Evolutionary conservation across 2,113 vertebrate genomes (phyloP).

Genomic region (Perccottus glenii): DNA sequence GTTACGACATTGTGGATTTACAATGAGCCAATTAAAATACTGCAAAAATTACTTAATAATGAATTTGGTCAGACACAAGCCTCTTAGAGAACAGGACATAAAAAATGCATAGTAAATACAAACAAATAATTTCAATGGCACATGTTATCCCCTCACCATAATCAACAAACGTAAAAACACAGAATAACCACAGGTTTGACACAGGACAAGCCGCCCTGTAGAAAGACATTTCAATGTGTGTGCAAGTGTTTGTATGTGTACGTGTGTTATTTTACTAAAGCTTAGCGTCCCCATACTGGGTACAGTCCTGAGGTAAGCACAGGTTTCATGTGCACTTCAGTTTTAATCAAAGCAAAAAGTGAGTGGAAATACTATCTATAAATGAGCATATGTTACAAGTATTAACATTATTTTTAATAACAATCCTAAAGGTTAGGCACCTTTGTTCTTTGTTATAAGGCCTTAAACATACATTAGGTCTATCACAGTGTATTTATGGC

Average conservation of each 20-base stretch:
- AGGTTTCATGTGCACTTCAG: slow-evolving; percentile 74
- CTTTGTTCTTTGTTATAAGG: slow-evolving; percentile 55
- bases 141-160: slow-evolving; percentile 57
- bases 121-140: slow-evolving; percentile 64
- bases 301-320: slow-evolving; percentile 84
- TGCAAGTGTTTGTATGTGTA: slow-evolving; percentile 40
- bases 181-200: slow-evolving; percentile 79
- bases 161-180: slow-evolving; percentile 68
- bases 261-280: slow-evolving; percentile 63
- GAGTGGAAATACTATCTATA: slow-evolving; percentile 63
- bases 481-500: slow-evolving; percentile 84
- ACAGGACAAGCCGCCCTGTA: slow-evolving; percentile 58
- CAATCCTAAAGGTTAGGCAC: slow-evolving; percentile 55
- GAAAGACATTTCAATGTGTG: slow-evolving; percentile 33
- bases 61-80: slow-evolving; percentile 53
- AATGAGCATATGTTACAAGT: slow-evolving; percentile 75
- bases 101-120: slow-evolving; percentile 57
- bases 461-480: slow-evolving; percentile 68
- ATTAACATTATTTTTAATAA: slow-evolving; percentile 62
- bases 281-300: slow-evolving; percentile 74
- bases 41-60: slow-evolving; percentile 37
- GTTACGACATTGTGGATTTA: slow-evolving; percentile 28
- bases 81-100: slow-evolving; percentile 64
- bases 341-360: slow-evolving; percentile 58
- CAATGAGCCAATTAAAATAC: slow-evolving; percentile 38